A percentile compares a stretch with the other conserved stretches of the same genome.
Conservation (phyloP, 1,140 invertebrate species). For the Globodera rostochiensis region DNA sequence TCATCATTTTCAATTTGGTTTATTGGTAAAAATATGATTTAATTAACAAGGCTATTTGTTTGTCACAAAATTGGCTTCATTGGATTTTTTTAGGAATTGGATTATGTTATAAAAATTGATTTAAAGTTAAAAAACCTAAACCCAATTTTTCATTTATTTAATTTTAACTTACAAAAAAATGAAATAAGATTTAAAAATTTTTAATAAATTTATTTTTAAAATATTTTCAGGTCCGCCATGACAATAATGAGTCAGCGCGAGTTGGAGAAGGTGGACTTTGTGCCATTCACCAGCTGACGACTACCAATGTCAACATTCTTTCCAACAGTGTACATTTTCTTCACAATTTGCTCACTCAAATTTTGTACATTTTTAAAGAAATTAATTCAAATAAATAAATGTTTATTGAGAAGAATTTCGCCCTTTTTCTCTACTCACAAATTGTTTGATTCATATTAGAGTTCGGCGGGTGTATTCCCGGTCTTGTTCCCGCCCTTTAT, state of each 20-base stretch:
- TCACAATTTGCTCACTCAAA: neutral
- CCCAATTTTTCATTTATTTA: too few relatives aligned
- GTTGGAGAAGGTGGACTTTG: constrained; percentile 18
- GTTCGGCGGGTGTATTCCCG: too few relatives aligned
- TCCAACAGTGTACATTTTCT: neutral
- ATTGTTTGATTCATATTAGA: too few relatives aligned
- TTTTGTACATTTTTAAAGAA: neutral
- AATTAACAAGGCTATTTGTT: neutral
- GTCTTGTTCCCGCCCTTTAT: too few relatives aligned
- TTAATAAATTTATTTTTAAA: neutral
- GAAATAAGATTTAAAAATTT: neutral
- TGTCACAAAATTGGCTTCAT: neutral
- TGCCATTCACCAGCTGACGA: neutral
- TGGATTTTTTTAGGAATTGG: neutral
- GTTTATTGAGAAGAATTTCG: neutral
- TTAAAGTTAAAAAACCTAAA: too few relatives aligned
- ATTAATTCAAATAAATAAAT: neutral
- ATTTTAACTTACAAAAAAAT: too few relatives aligned
- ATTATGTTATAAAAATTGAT: too few relatives aligned
- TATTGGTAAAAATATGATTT: constrained; percentile 37
- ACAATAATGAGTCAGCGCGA: constrained; percentile 28
- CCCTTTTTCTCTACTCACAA: too few relatives aligned
- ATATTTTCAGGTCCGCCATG: constrained; percentile 22
- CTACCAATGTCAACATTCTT: neutral
- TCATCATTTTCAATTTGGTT: constrained; percentile 76